Evolutionary conservation across 2,797 vertebrate genomes (phyloP).

Genomic region (Acanthurus leucopareius): DNA sequence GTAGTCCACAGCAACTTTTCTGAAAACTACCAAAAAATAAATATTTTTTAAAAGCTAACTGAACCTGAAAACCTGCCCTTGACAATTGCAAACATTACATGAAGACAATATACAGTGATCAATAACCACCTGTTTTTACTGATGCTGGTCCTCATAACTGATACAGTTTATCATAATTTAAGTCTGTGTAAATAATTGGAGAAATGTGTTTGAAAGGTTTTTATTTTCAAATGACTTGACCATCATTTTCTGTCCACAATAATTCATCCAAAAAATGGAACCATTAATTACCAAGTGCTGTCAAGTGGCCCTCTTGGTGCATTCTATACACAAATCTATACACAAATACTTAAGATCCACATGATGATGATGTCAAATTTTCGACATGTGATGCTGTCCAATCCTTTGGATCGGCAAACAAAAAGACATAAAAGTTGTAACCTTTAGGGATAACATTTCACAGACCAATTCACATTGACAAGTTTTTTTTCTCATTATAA

Average conservation of each 20-base stretch:
- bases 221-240: constrained; percentile 76
- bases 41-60: not conserved
- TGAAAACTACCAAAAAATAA: not conserved
- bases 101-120: not conserved
- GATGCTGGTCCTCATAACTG: not conserved
- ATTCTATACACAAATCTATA: constrained; percentile 82
- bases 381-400: constrained; percentile 52
- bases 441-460: constrained; percentile 72
- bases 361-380: constrained; percentile 59
- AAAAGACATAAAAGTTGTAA: constrained; percentile 77
- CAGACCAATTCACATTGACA: constrained; percentile 68
- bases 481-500: constrained; percentile 40
- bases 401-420: constrained; percentile 79
- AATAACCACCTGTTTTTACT: no score
- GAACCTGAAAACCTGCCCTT: not conserved
- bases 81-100: not conserved
- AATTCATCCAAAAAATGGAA: constrained; percentile 61
- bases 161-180: not conserved
- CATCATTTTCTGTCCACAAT: constrained; percentile 59
- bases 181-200: not conserved
- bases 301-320: constrained; percentile 62
- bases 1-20: no score
- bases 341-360: constrained; percentile 66
- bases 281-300: constrained; percentile 64
- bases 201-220: constrained; percentile 61